A percentile compares a stretch with the other conserved stretches of the same genome.
Evolutionary conservation across 2,888 invertebrate species (phyloP).

Genomic region (Rhodophaea formosa): DNA sequence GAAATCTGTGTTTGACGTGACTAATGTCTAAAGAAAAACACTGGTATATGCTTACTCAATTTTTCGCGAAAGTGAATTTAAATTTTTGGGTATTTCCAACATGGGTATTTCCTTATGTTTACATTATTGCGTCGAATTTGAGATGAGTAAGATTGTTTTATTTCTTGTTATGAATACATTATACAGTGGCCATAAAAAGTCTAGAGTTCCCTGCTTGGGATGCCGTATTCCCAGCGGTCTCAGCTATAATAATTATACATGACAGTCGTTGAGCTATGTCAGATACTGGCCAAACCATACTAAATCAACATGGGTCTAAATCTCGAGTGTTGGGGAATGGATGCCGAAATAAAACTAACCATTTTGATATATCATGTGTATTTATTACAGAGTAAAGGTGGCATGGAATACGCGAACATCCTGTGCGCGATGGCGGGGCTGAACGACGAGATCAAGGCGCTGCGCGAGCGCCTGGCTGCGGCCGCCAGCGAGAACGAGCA

Average conservation of each 20-base stretch:
- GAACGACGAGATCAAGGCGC: slow-evolving; percentile 70
- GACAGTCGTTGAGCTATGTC: too few species aligned
- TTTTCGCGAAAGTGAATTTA: not conserved
- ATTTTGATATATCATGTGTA: not conserved
- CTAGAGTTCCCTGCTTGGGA: too few species aligned
- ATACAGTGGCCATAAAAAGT: too few species aligned
- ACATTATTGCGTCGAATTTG: not conserved
- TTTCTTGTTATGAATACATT: too few species aligned
- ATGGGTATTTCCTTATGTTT: not conserved
- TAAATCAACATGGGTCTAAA: too few species aligned
- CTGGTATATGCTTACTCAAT: not conserved
- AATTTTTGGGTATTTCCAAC: not conserved
- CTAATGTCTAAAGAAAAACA: not conserved
- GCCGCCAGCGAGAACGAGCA: slow-evolving; percentile 56
- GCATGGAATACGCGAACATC: slow-evolving; percentile 70
- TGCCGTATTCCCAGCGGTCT: too few species aligned
- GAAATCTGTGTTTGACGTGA: not conserved
- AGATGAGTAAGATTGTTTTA: not conserved
- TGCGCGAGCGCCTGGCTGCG: slow-evolving; percentile 57
- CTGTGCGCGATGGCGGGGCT: slow-evolving; percentile 72
- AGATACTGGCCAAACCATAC: too few species aligned
- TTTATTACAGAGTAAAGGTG: slow-evolving; percentile 56
- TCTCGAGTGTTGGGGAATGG: too few species aligned
- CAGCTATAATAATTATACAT: too few species aligned
- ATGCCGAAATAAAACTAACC: not conserved